These are phyloP conservation scores for Geophilus truncorum DNA, from an alignment of 2,888 invertebrate genomes.

Conservation along the genomic window DNA sequence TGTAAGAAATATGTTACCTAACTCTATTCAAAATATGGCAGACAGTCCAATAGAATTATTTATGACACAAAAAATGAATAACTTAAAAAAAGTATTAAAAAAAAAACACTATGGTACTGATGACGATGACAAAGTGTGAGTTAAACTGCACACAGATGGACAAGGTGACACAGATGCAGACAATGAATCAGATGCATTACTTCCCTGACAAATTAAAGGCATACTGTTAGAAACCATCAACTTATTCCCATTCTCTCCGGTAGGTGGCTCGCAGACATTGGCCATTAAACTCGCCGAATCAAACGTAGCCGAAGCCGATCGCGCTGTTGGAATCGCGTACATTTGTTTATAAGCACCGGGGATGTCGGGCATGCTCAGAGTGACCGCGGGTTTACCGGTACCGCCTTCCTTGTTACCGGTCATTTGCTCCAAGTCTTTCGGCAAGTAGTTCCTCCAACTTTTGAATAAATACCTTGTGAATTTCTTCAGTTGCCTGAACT, in stretches of 20 bases:
- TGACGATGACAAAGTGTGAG: conserved; percentile 22
- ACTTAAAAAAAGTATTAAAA: background rate
- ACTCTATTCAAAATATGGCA: background rate
- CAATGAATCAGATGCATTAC: background rate
- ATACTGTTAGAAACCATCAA: background rate
- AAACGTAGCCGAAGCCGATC: conserved; percentile 6
- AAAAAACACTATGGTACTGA: background rate
- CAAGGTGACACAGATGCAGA: conserved; percentile 22
- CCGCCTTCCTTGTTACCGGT: background rate
- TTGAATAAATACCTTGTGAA: conserved; percentile 85
- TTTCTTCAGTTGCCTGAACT: conserved; percentile 81
- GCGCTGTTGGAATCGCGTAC: background rate
- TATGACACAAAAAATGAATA: background rate
- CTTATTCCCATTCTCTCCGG: background rate
- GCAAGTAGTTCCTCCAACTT: conserved; percentile 89
- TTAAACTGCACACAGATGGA: conserved; percentile 25
- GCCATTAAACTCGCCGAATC: conserved; percentile 25
- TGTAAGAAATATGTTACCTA: background rate
- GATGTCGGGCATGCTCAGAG: conserved; percentile 28
- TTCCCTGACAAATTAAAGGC: conserved; percentile 1
- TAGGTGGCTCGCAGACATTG: background rate
- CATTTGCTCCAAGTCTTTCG: conserved; percentile 45
- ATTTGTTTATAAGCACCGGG: background rate
- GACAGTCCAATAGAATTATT: background rate
- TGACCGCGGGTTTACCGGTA: background rate